A percentile compares a stretch with the other conserved stretches of the same genome.
Conservation (phyloP, 2,888 invertebrate genomes). For the Orthosia gothica region DNA sequence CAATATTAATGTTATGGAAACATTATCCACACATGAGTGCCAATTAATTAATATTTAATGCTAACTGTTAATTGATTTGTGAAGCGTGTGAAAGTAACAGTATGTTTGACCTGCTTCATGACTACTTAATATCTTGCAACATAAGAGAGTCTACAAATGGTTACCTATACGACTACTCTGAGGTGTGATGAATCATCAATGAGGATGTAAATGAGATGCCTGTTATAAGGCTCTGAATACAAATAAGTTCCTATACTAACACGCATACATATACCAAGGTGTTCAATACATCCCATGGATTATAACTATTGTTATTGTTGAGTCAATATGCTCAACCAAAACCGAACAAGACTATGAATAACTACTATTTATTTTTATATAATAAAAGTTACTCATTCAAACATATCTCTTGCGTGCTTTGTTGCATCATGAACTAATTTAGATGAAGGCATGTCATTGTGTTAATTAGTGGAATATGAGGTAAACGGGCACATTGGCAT, state of each 20-base stretch:
- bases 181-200: slow-evolving; percentile 68
- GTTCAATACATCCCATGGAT: slow-evolving; percentile 28
- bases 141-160: slow-evolving; percentile 52
- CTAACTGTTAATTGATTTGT: slow-evolving; percentile 79
- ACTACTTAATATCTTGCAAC: slow-evolving; percentile 60
- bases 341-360: neutral
- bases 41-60: slow-evolving; percentile 76
- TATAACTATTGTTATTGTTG: slow-evolving; percentile 20
- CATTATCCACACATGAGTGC: slow-evolving; percentile 68
- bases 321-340: slow-evolving; percentile 24
- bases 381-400: slow-evolving; percentile 33
- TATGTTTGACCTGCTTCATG: slow-evolving; percentile 64
- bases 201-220: slow-evolving; percentile 66
- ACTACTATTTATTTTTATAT: slow-evolving; percentile 6
- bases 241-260: slow-evolving; percentile 55
- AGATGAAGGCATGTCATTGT: slow-evolving; percentile 47
- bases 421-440: slow-evolving; percentile 57
- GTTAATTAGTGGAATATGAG: slow-evolving; percentile 64
- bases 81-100: slow-evolving; percentile 81
- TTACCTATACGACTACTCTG: slow-evolving; percentile 52
- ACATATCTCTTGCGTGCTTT: slow-evolving; percentile 33
- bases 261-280: slow-evolving; percentile 14
- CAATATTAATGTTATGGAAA: slow-evolving; percentile 71
- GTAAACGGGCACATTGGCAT: slow-evolving; percentile 70
- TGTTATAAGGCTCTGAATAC: slow-evolving; percentile 62